phyloP scores from a whole-genome alignment of 2,113 vertebrate species.

The Caranx ignobilis region DNA sequence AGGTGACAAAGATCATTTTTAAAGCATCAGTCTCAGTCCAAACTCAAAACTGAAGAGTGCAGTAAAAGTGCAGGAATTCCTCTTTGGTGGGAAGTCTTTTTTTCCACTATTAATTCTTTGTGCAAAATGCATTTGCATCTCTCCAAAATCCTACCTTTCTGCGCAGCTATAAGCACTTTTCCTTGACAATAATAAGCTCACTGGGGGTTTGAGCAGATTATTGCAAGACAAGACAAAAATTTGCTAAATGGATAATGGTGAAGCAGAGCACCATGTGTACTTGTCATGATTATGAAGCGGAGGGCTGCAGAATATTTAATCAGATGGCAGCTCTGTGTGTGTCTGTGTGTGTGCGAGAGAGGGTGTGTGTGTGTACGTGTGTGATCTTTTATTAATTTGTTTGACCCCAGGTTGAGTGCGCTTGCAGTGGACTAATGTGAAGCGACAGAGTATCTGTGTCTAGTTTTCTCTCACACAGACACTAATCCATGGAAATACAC shows the following conservation, averaged over 20 bases:
- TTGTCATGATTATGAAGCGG: slow-evolving; percentile 76
- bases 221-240: slow-evolving; percentile 80
- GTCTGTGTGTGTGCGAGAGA: slow-evolving; percentile 3
- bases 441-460: slow-evolving; percentile 91
- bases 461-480: slow-evolving; percentile 62
- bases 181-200: slow-evolving; percentile 79
- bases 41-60: slow-evolving; percentile 10
- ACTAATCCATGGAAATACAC: slow-evolving; percentile 60
- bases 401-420: slow-evolving; percentile 94
- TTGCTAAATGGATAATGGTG: slow-evolving; percentile 82
- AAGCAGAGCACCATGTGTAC: slow-evolving; percentile 56
- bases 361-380: slow-evolving; percentile 63
- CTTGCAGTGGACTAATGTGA: slow-evolving; percentile 88
- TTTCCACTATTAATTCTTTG: slow-evolving; percentile 42
- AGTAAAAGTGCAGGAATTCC: slow-evolving; percentile 15
- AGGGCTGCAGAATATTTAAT: slow-evolving; percentile 87
- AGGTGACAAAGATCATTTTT: not conserved
- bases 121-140: slow-evolving; percentile 55
- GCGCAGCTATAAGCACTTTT: slow-evolving; percentile 78
- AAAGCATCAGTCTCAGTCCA: not conserved
- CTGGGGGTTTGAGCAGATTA: slow-evolving; percentile 76
- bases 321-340: slow-evolving; percentile 84
- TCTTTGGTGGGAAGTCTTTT: slow-evolving; percentile 28
- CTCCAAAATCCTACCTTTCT: slow-evolving; percentile 57
- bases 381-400: slow-evolving; percentile 96